These are phyloP conservation scores for Sebastolobus alascanus DNA, from an alignment of 2,797 vertebrate species.

Conservation along the genomic window DNA sequence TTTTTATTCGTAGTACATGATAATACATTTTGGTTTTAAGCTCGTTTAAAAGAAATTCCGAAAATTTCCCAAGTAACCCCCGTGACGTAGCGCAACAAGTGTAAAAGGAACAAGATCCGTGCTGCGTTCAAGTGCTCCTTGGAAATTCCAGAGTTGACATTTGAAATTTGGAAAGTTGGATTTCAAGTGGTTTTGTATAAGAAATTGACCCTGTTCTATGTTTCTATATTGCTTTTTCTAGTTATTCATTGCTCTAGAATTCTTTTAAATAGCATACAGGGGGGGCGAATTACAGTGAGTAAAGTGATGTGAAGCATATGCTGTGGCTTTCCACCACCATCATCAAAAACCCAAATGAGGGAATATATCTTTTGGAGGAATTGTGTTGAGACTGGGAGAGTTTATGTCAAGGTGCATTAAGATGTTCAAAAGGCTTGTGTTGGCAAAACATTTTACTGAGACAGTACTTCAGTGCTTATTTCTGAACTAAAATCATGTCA, in stretches of 20 bases:
- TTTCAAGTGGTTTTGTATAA: neutral
- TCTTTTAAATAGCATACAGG: neutral
- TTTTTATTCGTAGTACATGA: neutral
- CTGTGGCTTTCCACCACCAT: neutral
- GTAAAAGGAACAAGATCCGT: neutral
- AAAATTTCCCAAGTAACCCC: too few relatives aligned
- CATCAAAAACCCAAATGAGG: neutral
- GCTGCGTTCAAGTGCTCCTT: slow-evolving; percentile 11
- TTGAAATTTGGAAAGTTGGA: neutral
- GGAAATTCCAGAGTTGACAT: neutral
- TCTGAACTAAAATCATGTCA: neutral
- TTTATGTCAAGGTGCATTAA: neutral
- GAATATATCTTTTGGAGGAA: neutral
- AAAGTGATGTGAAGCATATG: neutral
- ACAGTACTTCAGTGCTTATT: neutral
- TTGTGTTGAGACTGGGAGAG: neutral
- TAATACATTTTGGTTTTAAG: neutral
- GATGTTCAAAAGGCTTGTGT: neutral
- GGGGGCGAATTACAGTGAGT: neutral
- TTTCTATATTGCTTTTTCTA: neutral
- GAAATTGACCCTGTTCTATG: neutral
- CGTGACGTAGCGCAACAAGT: slow-evolving; percentile 36
- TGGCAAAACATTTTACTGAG: too few relatives aligned
- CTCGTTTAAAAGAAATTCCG: too few relatives aligned
- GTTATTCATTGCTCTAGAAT: neutral